A percentile compares a stretch with the other conserved stretches of the same genome.
Evolutionary conservation across 2,113 vertebrate genomes (phyloP).

Genomic region (Barbus barbus): DNA sequence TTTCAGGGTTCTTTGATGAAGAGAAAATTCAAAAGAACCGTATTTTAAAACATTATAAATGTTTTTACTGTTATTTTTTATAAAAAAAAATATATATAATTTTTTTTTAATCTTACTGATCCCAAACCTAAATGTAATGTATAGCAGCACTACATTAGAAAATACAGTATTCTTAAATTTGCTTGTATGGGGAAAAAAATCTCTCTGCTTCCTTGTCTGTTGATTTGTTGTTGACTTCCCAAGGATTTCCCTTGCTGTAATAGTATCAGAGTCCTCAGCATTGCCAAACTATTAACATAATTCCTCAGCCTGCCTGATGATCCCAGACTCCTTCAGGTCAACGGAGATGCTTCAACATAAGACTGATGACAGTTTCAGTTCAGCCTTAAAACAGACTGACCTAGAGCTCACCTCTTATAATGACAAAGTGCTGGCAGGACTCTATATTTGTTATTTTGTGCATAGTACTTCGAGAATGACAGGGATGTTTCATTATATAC

Average conservation of each 20-base stretch:
- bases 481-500: background rate
- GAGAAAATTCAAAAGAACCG: background rate
- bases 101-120: too few relatives aligned
- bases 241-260: background rate
- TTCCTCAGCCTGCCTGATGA: background rate
- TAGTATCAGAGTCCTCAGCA: conserved; percentile 25
- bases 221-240: background rate
- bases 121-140: background rate
- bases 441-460: background rate
- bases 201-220: background rate
- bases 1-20: background rate
- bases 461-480: background rate
- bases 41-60: background rate
- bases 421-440: background rate
- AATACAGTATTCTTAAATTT: background rate
- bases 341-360: background rate
- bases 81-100: too few relatives aligned
- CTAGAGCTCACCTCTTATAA: background rate
- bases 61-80: background rate
- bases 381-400: background rate
- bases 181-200: background rate
- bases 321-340: conserved; percentile 19
- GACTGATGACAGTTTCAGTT: background rate
- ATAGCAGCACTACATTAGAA: background rate
- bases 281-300: conserved; percentile 28